These are phyloP conservation scores for Zaprionus ghesquierei DNA, from an alignment of 1,140 invertebrate species.

Conservation along the genomic window DNA sequence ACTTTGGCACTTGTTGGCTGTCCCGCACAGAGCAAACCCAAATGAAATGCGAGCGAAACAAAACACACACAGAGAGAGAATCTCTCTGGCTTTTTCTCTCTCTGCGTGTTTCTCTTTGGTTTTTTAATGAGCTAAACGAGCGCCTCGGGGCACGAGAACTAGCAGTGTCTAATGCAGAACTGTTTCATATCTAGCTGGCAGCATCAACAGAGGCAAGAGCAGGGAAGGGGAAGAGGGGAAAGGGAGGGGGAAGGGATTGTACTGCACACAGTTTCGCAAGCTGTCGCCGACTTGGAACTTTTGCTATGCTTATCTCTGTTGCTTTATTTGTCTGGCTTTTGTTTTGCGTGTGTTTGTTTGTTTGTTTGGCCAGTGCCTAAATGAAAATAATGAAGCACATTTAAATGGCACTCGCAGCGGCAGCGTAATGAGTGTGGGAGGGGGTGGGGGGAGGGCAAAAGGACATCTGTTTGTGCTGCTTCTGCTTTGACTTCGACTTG, in stretches of 20 bases:
- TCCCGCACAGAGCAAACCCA: slow-evolving; percentile 4
- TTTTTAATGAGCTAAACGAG: slow-evolving; percentile 75
- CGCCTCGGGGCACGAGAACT: slow-evolving; percentile 28
- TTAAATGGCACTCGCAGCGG: slow-evolving; percentile 47
- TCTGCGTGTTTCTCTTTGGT: slow-evolving; percentile 32
- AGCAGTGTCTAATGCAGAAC: slow-evolving; percentile 15
- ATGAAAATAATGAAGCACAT: slow-evolving; percentile 57
- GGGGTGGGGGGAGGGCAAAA: slow-evolving; percentile 53
- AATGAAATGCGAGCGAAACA: not conserved
- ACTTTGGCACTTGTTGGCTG: slow-evolving; percentile 73
- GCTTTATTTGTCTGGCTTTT: slow-evolving; percentile 67
- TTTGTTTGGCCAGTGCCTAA: slow-evolving; percentile 15
- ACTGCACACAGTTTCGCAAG: slow-evolving; percentile 57
- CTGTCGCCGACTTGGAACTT: slow-evolving; percentile 51
- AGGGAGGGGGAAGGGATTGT: not conserved
- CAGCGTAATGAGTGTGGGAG: slow-evolving; percentile 34
- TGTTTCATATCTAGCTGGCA: slow-evolving; percentile 13
- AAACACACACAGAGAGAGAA: slow-evolving; percentile 19
- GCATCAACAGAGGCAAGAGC: not conserved
- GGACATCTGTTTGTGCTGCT: slow-evolving; percentile 61
- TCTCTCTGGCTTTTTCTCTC: not conserved
- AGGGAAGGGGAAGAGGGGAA: not conserved
- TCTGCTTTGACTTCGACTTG: not conserved
- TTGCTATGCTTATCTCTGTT: slow-evolving; percentile 60
- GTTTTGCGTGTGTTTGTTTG: slow-evolving; percentile 13